Evolutionary conservation across 2,113 vertebrate genomes (phyloP).

Genomic region (Planiliza haematocheilus): DNA sequence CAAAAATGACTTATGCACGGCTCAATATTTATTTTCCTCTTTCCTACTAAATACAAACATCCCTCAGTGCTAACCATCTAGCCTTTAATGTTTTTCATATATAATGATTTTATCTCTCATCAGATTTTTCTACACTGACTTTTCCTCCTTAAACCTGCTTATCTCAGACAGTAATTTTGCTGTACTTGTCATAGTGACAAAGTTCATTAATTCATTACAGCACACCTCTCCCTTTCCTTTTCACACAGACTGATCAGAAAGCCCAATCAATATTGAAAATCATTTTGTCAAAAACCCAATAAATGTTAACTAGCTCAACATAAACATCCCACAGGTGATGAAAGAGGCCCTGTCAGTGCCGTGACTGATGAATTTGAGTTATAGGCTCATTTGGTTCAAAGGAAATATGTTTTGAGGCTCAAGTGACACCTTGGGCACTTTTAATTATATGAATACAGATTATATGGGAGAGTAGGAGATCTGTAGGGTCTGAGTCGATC

Average conservation of each 20-base stretch:
- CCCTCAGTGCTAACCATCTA: background rate
- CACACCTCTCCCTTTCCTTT: background rate
- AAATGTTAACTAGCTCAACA: slow-evolving; percentile 42
- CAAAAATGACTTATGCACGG: no score
- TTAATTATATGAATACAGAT: background rate
- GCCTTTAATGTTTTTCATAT: no score
- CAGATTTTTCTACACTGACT: no score
- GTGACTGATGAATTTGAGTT: slow-evolving; percentile 26
- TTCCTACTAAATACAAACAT: background rate
- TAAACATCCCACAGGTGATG: background rate
- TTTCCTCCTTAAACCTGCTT: no score
- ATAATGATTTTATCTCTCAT: no score
- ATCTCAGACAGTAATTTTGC: no score
- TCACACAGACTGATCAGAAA: slow-evolving; percentile 7
- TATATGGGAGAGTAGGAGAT: background rate
- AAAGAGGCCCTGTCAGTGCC: background rate
- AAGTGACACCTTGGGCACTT: background rate
- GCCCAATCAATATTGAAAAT: slow-evolving; percentile 20
- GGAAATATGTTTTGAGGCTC: background rate
- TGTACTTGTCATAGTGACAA: no score
- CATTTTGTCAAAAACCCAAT: slow-evolving; percentile 38
- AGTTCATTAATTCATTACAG: no score
- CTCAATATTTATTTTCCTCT: no score
- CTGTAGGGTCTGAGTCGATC: background rate
- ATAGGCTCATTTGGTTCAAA: slow-evolving; percentile 11